phyloP scores from a whole-genome alignment of 1,140 invertebrate genomes.

The Spodoptera litura region DNA sequence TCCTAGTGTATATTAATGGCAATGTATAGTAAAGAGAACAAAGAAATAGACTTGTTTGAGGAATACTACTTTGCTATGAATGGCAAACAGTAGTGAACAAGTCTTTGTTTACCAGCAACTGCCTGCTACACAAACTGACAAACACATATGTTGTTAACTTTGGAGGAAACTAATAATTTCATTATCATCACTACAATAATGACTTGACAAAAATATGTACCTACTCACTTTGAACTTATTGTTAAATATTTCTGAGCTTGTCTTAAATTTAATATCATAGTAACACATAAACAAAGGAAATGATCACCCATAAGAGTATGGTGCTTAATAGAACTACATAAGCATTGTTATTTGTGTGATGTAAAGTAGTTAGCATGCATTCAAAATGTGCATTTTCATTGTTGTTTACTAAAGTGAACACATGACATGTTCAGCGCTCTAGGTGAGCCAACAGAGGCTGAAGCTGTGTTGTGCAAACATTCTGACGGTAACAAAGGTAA shows the following conservation, averaged over 20 bases:
- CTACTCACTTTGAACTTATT: no score
- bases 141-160: no score
- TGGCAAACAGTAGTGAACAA: no score
- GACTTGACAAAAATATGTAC: no score
- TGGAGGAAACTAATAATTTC: no score
- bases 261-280: not conserved
- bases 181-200: no score
- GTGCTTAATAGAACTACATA: not conserved
- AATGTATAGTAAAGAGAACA: no score
- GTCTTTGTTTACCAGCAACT: no score
- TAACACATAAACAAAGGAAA: constrained; percentile 9
- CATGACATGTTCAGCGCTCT: not conserved
- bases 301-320: constrained; percentile 8
- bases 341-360: not conserved
- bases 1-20: no score
- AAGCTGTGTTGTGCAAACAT: not conserved
- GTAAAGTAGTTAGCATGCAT: not conserved
- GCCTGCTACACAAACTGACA: no score
- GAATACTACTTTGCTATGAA: no score
- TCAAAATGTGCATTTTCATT: constrained; percentile 35
- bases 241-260: not conserved
- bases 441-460: not conserved
- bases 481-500: constrained; percentile 1
- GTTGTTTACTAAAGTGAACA: constrained; percentile 10
- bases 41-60: no score